Evolutionary conservation across 1,140 invertebrate genomes (phyloP), one percentile per base, ranked within the genome.

Genomic region (Macrocentrus cingulum): DNA sequence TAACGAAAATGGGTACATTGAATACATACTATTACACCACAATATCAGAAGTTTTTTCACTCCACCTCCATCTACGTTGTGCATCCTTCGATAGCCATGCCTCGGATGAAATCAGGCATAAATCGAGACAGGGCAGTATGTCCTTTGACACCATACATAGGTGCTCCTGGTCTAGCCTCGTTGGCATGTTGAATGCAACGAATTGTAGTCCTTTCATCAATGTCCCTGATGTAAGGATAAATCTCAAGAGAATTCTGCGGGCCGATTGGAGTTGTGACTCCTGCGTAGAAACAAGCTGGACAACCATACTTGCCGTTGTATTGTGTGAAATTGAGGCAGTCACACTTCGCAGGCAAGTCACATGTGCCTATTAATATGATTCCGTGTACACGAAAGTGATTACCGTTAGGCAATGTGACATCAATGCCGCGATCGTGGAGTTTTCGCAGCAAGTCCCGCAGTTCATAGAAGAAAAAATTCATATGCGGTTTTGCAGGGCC

Each of bases 1-100:
- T 1, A 34, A 34, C 2, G 49, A 51, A 16, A 13, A 51, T 16
- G n/a, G 25, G 0, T 9, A 8, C 6, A 15, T 15, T 1, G 9
- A 2, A 16, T 34, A 22, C 1, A 4, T 4, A 29, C 9, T 13
- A 7, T 29, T 32, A 36, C 32, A 56, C 18, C 25, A 3, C 9
- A 48, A 23, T 8, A 5, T 48, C 18, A 56, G n/a, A 9, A 56
- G 3, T 29, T 32, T 48, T 34, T 56, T 56, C 1, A 48, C 32
- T 18, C 46, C 42, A 20, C 54, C 54, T 6, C 45, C 54, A 16
- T 46, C 42, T 3, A 56, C 54, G 6, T 29, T 29, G 20, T 56
- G 54, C 54, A 48, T 56, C 0, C 29, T 15, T 48, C 54, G 1
- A 56, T 22, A 1, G 29, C 42, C 15, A 32, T 18, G 0, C 42